Percentiles rank a stretch among this genome's conserved stretches.
phyloP scores from a whole-genome alignment of 2,888 invertebrate genomes.

The Gordius sp. region DNA sequence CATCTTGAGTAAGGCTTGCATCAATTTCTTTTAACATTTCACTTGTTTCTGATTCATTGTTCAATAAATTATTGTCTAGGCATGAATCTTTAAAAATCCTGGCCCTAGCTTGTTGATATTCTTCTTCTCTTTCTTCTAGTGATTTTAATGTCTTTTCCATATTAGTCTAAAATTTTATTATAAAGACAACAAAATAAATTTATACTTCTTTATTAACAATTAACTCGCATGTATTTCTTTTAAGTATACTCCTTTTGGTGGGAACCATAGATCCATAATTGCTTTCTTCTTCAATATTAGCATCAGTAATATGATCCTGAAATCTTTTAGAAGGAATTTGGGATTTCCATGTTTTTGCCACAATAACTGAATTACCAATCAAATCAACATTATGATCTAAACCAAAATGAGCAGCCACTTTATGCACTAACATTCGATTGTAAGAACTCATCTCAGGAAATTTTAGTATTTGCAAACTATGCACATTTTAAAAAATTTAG shows the following conservation, averaged over 20 bases:
- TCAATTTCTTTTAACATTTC: too few relatives aligned
- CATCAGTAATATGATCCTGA: slow-evolving; percentile 38
- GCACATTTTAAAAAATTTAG: not conserved
- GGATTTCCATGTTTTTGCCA: slow-evolving; percentile 44
- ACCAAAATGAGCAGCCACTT: slow-evolving; percentile 69
- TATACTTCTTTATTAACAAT: too few relatives aligned
- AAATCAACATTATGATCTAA: slow-evolving; percentile 74
- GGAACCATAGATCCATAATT: not conserved
- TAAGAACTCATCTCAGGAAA: slow-evolving; percentile 81
- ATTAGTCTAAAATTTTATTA: too few relatives aligned
- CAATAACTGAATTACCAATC: slow-evolving; percentile 44
- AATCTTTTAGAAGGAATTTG: slow-evolving; percentile 37
- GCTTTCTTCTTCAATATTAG: slow-evolving; percentile 34
- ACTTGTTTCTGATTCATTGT: too few relatives aligned
- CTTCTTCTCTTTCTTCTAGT: slow-evolving; percentile 65
- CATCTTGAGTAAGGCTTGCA: too few relatives aligned
- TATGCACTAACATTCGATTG: slow-evolving; percentile 77
- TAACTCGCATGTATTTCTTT: too few relatives aligned
- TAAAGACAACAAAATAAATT: too few relatives aligned
- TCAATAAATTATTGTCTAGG: too few relatives aligned
- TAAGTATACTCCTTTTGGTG: not conserved
- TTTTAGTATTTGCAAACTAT: slow-evolving; percentile 38
- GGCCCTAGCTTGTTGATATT: slow-evolving; percentile 54
- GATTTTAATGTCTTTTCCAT: too few relatives aligned
- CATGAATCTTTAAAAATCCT: slow-evolving; percentile 53